These are phyloP conservation scores for Plebejus anna DNA, from an alignment of 2,888 invertebrate genomes.

Conservation along the genomic window DNA sequence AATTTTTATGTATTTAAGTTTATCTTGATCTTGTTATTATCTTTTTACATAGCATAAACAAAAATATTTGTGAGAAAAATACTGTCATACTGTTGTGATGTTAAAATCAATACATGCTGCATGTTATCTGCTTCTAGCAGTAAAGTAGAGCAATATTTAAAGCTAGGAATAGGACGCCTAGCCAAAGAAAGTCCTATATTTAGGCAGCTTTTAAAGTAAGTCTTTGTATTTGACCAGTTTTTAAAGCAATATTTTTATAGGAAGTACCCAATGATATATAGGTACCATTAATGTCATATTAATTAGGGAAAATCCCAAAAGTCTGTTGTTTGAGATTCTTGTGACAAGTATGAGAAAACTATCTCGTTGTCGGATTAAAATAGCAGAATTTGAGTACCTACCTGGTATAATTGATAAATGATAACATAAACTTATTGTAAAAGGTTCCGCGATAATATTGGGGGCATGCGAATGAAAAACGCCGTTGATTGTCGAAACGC, in stretches of 20 bases:
- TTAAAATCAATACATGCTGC: background rate
- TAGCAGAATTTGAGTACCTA: background rate
- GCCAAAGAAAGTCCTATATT: constrained; percentile 6
- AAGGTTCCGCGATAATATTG: background rate
- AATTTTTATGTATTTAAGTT: no score
- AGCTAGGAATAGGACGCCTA: constrained; percentile 23
- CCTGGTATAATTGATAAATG: background rate
- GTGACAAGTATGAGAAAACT: no score
- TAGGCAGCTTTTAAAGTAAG: background rate
- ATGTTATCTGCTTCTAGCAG: background rate
- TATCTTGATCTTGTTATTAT: no score
- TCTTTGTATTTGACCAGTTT: background rate
- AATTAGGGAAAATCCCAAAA: no score
- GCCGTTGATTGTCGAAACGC: background rate
- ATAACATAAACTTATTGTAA: background rate
- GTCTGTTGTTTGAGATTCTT: no score
- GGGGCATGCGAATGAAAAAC: background rate
- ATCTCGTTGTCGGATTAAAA: background rate
- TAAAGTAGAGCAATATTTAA: background rate
- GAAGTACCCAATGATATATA: background rate
- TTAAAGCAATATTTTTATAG: background rate
- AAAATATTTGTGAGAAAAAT: background rate
- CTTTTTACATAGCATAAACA: no score
- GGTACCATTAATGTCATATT: no score
- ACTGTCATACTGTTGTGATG: background rate